Evolutionary conservation across 2,113 vertebrate genomes (phyloP).

Genomic region (Pseudolaguvia tuberculata): DNA sequence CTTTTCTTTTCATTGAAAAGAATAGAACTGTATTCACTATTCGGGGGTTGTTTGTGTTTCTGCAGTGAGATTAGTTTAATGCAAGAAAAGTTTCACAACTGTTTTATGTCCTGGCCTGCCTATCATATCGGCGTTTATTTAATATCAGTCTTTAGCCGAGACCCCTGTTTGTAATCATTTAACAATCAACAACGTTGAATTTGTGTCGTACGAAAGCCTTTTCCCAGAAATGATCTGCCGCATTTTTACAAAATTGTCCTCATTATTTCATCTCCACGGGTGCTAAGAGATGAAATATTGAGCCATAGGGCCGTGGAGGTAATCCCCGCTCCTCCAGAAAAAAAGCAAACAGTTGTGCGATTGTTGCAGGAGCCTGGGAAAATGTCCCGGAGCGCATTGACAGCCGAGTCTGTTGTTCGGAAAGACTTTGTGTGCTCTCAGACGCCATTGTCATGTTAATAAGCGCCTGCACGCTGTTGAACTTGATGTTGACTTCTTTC

Average conservation of each 20-base stretch:
- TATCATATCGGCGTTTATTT: neutral
- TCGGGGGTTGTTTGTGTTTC: neutral
- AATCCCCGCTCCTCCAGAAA: slow-evolving; percentile 67
- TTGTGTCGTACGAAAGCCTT: slow-evolving; percentile 11
- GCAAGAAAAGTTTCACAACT: neutral
- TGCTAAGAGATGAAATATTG: slow-evolving; percentile 26
- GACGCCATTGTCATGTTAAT: slow-evolving; percentile 87
- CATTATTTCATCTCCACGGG: slow-evolving; percentile 27
- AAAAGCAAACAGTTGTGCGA: slow-evolving; percentile 81
- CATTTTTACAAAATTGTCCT: slow-evolving; percentile 54
- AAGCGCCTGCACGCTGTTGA: slow-evolving; percentile 79
- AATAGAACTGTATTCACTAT: neutral
- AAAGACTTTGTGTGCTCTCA: slow-evolving; percentile 72
- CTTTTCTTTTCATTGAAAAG: neutral
- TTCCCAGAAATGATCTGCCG: slow-evolving; percentile 38
- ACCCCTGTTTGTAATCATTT: slow-evolving; percentile 1
- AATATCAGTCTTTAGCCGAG: neutral
- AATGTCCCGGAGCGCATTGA: slow-evolving; percentile 75
- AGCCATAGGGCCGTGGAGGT: slow-evolving; percentile 48
- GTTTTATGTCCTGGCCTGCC: neutral
- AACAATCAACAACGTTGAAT: neutral
- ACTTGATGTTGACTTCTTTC: slow-evolving; percentile 90
- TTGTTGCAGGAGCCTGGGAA: slow-evolving; percentile 84
- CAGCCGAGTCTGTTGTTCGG: slow-evolving; percentile 76
- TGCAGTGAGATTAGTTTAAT: neutral